These are phyloP conservation scores for Alfaro cultratus DNA, from an alignment of 2,797 vertebrate genomes.

Conservation along the genomic window DNA sequence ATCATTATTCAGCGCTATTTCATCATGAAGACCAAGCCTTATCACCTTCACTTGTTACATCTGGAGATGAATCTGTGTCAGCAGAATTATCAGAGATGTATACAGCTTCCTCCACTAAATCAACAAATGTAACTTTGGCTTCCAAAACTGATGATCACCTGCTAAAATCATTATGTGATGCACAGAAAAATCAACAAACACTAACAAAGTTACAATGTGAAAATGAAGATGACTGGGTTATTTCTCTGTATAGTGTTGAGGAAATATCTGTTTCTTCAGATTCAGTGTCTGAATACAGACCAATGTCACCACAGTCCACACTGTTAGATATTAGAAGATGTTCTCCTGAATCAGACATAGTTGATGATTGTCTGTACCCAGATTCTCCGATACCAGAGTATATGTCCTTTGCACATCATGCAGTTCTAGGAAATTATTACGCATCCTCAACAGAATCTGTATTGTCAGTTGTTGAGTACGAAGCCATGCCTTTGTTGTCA, in stretches of 20 bases:
- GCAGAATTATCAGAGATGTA: slow-evolving; percentile 7
- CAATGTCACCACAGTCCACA: slow-evolving; percentile 20
- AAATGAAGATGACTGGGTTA: slow-evolving; percentile 40
- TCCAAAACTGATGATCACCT: slow-evolving; percentile 1
- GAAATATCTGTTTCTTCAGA: slow-evolving; percentile 28
- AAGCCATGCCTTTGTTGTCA: slow-evolving; percentile 19
- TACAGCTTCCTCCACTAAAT: slow-evolving; percentile 16
- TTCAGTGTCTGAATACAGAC: slow-evolving; percentile 22
- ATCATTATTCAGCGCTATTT: slow-evolving; percentile 31
- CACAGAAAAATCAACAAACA: slow-evolving; percentile 28
- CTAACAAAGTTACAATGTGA: slow-evolving; percentile 16
- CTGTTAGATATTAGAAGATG: slow-evolving; percentile 10
- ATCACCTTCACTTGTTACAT: slow-evolving; percentile 50
- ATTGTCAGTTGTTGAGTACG: slow-evolving; percentile 41
- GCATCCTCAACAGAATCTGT: slow-evolving; percentile 41
- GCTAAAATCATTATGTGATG: slow-evolving; percentile 11
- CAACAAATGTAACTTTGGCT: background rate
- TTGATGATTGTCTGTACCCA: slow-evolving; percentile 24
- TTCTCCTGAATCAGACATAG: slow-evolving; percentile 41
- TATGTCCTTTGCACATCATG: background rate
- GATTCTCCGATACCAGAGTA: background rate
- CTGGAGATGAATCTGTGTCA: slow-evolving; percentile 42
- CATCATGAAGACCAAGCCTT: slow-evolving; percentile 24
- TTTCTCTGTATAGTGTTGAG: slow-evolving; percentile 42
- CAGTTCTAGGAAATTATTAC: background rate